Percentiles rank a stretch among this genome's conserved stretches.
phyloP scores from a whole-genome alignment of 2,888 invertebrate genomes.

The Teleogryllus oceanicus region DNA sequence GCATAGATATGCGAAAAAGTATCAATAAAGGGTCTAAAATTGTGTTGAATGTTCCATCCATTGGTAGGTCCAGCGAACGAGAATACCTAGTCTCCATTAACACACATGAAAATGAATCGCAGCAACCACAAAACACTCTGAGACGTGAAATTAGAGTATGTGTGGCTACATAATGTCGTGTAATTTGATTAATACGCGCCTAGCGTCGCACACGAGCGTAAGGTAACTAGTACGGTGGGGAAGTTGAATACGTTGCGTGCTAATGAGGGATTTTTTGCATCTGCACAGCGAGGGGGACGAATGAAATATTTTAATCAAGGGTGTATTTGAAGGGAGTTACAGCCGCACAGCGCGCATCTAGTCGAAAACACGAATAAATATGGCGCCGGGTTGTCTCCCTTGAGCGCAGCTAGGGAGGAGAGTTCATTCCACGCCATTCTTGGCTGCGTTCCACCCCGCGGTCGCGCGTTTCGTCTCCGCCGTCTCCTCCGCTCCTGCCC shows the following conservation, averaged over 20 bases:
- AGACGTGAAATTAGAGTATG: not conserved
- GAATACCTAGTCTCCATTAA: not conserved
- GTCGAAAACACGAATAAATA: not conserved
- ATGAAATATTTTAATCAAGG: slow-evolving; percentile 8
- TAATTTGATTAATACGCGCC: not conserved
- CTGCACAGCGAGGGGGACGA: not conserved
- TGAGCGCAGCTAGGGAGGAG: not conserved
- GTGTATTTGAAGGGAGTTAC: not conserved
- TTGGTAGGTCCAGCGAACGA: not conserved
- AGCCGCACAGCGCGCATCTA: not conserved
- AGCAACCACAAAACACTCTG: not conserved
- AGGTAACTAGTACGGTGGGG: not conserved
- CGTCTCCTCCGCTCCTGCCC: no score
- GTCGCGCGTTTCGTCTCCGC: no score
- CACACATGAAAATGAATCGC: not conserved
- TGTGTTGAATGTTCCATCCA: no score
- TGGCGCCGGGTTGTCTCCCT: not conserved
- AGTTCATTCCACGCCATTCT: no score
- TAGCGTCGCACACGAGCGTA: not conserved
- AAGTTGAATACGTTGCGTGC: not conserved
- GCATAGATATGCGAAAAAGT: no score
- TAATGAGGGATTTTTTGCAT: not conserved
- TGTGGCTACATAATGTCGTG: not conserved
- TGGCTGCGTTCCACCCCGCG: no score
- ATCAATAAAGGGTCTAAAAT: no score